Base-by-base conservation (phyloP, 64 coral and sea anemone species). In the Montipora capricornis region DNA sequence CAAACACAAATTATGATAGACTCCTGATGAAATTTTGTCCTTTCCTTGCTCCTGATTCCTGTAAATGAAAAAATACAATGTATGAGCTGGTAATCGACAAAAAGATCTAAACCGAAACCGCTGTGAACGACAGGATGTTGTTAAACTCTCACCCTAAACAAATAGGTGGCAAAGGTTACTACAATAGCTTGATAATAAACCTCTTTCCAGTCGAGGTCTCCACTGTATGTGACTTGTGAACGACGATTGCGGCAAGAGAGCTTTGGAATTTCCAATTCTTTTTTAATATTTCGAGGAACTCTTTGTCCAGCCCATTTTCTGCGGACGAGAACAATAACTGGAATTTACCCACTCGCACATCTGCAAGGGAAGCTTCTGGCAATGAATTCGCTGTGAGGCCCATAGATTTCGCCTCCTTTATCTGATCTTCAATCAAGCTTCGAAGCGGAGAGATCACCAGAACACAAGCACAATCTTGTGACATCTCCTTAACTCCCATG, bases 121-220 rank as follows among this genome's bases (percentile, higher is more conserved):
- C 8, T 75, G 53, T 24, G 14, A 10, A 85, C 24, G 24, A 29
- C 46, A 88, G 69, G 20, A 57, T 29, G 69, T 79, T 79, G 45
- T 47, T 79, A 79, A 79, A 53, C 77, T 79, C 49, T 79, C 49
- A 13, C 49, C 45, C 19, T 57, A 59, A 81, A 57, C 58, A 57
- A 59, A 59, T 58, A 49, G 49, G 48, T 51, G 49, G 79, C 58
- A 81, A 81, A 26, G 17, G 55, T 20, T 83, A 59, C 26, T 45
- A 67, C 4, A 8, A 83, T 64, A 59, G 62, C 52, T 19, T 62
- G 81, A 64, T 15, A 61, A 67, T 70, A 49, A 80, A 93, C 75
- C 90, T 92, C 68, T 82, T 93, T 80, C 84, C 92, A 80, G 92
- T 71, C 92, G 84, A 88, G 58, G 92, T 93, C 62, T 94, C 86